Conservation (phyloP, 2,113 vertebrate species). For the Polypterus bichir region DNA sequence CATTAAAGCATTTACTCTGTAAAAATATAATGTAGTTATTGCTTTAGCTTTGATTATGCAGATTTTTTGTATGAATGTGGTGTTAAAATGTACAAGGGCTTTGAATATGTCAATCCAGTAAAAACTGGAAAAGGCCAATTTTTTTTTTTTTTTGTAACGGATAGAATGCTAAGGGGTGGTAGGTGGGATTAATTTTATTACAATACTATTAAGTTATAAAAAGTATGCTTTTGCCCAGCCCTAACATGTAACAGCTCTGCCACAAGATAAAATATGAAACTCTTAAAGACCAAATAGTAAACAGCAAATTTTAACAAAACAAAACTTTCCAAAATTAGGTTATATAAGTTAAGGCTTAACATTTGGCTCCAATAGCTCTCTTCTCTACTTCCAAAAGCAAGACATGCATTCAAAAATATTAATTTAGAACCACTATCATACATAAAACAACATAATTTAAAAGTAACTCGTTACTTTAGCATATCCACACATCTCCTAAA, state of each 20-base stretch:
- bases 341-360: conserved; percentile 75
- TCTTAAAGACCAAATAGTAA: conserved; percentile 32
- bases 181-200: too few species aligned
- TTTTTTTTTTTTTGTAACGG: too few species aligned
- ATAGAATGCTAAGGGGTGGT: too few species aligned
- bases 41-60: too few species aligned
- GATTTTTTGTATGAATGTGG: too few species aligned
- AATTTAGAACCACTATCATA: conserved; percentile 53
- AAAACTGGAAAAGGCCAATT: too few species aligned
- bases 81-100: too few species aligned
- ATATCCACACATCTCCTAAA: background rate
- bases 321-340: conserved; percentile 51
- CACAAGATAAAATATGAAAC: conserved; percentile 43
- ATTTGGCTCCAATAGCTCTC: conserved; percentile 48
- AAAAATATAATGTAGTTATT: too few species aligned
- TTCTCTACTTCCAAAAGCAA: conserved; percentile 56
- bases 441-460: conserved; percentile 39
- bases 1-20: too few species aligned
- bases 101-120: too few species aligned
- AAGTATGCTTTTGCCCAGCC: conserved; percentile 28
- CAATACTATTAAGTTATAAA: too few species aligned
- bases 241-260: conserved; percentile 38
- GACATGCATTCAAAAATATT: conserved; percentile 77
- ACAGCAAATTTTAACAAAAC: conserved; percentile 37
- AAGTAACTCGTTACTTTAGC: conserved; percentile 3